phyloP scores from a whole-genome alignment of 2,888 invertebrate genomes.

The Eupeodes latifasciatus region DNA sequence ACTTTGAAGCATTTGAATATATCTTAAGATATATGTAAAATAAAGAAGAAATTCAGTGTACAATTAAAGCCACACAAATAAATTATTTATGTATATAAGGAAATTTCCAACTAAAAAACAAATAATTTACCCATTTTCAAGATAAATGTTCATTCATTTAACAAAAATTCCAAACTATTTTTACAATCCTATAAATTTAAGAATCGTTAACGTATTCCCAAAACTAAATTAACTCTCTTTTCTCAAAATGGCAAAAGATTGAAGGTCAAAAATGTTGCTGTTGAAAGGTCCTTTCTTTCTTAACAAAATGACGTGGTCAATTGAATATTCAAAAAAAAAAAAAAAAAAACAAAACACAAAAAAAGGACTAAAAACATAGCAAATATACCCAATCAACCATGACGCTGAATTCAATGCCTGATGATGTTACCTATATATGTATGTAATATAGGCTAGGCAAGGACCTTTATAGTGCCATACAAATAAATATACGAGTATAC shows the following conservation, averaged over 20 bases:
- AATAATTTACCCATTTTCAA: too few species aligned
- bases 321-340: slow-evolving; percentile 44
- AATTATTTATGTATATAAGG: too few species aligned
- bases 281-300: background rate
- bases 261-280: background rate
- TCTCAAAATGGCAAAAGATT: background rate
- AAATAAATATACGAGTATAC: too few species aligned
- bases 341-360: background rate
- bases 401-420: slow-evolving; percentile 1
- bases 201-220: background rate
- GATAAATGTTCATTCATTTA: too few species aligned
- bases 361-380: slow-evolving; percentile 9
- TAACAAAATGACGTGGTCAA: slow-evolving; percentile 44
- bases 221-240: background rate
- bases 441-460: too few species aligned
- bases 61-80: too few species aligned
- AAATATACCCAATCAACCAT: slow-evolving; percentile 40
- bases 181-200: background rate
- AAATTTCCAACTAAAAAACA: too few species aligned
- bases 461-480: too few species aligned
- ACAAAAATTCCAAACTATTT: too few species aligned
- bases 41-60: too few species aligned
- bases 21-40: too few species aligned
- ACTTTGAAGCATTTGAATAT: too few species aligned
- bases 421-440: background rate